phyloP scores from a whole-genome alignment of 2,888 invertebrate genomes.

The Volucella bombylans region DNA sequence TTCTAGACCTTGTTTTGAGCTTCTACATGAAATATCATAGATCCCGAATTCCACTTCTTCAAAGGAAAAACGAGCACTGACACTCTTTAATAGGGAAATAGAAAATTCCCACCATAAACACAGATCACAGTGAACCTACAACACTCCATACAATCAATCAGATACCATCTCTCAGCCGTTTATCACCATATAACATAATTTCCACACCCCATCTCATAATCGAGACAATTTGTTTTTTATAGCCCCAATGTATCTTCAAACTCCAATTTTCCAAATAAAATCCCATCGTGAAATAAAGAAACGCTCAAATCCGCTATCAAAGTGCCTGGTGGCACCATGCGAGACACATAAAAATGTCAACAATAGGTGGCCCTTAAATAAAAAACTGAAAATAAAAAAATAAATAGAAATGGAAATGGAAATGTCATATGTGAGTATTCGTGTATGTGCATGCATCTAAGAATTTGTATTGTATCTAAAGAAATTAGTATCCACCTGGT shows the following conservation, averaged over 20 bases:
- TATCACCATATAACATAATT: not conserved
- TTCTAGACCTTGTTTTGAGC: no score
- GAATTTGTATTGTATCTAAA: conserved; percentile 53
- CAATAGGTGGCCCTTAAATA: conserved; percentile 34
- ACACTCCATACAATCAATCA: not conserved
- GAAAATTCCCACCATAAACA: not conserved
- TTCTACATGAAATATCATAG: no score
- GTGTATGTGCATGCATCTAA: conserved; percentile 54
- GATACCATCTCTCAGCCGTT: conserved; percentile 13
- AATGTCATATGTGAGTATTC: conserved; percentile 15
- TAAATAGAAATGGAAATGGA: conserved; percentile 35
- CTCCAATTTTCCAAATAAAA: conserved; percentile 46
- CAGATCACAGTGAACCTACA: not conserved
- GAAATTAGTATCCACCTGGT: conserved; percentile 75
- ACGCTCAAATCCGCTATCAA: conserved; percentile 46
- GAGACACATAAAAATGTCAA: conserved; percentile 60
- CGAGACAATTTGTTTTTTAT: conserved; percentile 43
- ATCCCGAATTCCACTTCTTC: no score
- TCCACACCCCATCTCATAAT: conserved; percentile 1
- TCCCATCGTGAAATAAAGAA: conserved; percentile 44
- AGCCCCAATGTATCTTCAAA: conserved; percentile 25
- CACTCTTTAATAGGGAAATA: not conserved
- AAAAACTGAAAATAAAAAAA: conserved; percentile 3
- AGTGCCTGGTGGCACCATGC: conserved; percentile 12
- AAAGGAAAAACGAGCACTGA: not conserved